Percentiles rank a stretch among this genome's conserved stretches.
Conservation (phyloP, 2,797 vertebrate species). For the Taeniopygia guttata region DNA sequence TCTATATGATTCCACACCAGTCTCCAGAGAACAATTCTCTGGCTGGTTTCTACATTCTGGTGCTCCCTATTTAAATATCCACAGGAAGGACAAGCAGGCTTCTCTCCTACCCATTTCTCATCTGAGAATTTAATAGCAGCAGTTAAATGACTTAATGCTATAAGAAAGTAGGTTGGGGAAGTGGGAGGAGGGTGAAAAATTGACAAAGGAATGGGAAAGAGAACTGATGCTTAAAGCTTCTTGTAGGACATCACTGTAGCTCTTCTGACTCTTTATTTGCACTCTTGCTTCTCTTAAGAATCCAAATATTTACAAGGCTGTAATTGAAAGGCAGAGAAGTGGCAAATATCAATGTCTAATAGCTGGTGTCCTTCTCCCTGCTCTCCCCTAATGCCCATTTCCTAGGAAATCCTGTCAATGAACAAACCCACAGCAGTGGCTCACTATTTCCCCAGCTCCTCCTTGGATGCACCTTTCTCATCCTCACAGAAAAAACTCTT, state of each 20-base stretch:
- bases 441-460: neutral
- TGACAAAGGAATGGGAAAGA: neutral
- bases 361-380: neutral
- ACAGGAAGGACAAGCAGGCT: fast-evolving
- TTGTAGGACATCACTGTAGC: neutral
- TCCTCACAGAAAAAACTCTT: neutral
- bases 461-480: neutral
- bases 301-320: neutral
- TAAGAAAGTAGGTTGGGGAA: neutral
- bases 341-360: neutral
- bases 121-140: neutral
- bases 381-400: neutral
- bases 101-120: neutral
- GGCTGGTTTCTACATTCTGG: neutral
- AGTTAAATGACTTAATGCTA: neutral
- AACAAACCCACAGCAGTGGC: neutral
- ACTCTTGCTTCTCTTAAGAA: neutral
- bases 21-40: neutral
- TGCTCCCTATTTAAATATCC: neutral
- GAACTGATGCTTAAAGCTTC: neutral
- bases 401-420: neutral
- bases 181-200: neutral
- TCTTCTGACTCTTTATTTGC: neutral
- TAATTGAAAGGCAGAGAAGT: neutral
- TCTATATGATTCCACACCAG: neutral